Evolutionary conservation across 1,140 invertebrate species (phyloP).

Genomic region (Drosophila ambigua): DNA sequence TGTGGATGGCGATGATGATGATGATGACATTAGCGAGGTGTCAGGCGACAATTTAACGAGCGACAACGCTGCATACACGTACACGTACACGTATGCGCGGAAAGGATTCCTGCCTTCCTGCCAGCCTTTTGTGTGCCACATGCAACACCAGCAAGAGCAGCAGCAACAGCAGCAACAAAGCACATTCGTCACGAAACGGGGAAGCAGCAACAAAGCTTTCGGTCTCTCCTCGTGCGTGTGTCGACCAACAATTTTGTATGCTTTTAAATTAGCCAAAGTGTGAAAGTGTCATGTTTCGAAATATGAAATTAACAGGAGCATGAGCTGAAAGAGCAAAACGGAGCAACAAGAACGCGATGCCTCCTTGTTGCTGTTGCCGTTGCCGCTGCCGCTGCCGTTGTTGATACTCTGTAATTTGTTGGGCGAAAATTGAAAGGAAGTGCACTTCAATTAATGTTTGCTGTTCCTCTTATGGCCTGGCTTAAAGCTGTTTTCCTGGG

Average conservation of each 20-base stretch:
- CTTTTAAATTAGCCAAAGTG: conserved; percentile 80
- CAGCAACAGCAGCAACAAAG: conserved; percentile 46
- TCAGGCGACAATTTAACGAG: conserved; percentile 80
- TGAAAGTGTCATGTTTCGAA: conserved; percentile 80
- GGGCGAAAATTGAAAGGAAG: conserved; percentile 72
- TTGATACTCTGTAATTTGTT: conserved; percentile 66
- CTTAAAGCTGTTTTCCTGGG: conserved; percentile 1
- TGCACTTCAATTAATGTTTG: conserved; percentile 73
- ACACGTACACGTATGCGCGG: conserved; percentile 48
- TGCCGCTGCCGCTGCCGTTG: conserved; percentile 32
- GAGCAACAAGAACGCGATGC: conserved; percentile 18
- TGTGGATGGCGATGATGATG: conserved; percentile 32
- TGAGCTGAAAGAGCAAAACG: conserved; percentile 23
- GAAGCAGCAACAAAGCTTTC: conserved; percentile 32
- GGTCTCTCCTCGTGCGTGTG: conserved; percentile 56
- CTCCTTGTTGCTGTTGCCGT: conserved; percentile 11
- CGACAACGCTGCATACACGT: conserved; percentile 45
- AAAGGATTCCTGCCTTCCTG: conserved; percentile 55
- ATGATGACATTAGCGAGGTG: conserved; percentile 79
- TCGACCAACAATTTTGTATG: conserved; percentile 71
- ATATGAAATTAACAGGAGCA: conserved; percentile 74
- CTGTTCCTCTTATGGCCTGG: conserved; percentile 17
- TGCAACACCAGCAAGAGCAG: conserved; percentile 51
- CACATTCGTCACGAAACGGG: conserved; percentile 74
- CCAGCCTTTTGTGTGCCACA: conserved; percentile 56